These are phyloP conservation scores for Acleris emargana DNA, from an alignment of 2,888 invertebrate genomes.

Conservation along the genomic window DNA sequence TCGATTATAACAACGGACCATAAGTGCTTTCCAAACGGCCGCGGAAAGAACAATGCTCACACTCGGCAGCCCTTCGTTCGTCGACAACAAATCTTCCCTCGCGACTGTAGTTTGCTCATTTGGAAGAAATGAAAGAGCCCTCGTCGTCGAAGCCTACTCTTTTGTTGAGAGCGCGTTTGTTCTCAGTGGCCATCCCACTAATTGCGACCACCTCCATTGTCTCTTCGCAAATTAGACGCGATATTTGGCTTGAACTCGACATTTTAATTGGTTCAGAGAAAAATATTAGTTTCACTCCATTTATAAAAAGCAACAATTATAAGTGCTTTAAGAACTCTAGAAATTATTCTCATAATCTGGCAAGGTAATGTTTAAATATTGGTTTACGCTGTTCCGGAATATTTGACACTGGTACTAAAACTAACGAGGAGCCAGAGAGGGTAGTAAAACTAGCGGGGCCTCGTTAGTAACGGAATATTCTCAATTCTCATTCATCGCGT, in stretches of 20 bases:
- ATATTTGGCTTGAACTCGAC: constrained; percentile 66
- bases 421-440: too few species aligned
- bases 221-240: constrained; percentile 73
- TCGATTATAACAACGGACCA: constrained; percentile 72
- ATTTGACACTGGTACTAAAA: not conserved
- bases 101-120: constrained; percentile 80
- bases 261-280: constrained; percentile 39
- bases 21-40: constrained; percentile 76
- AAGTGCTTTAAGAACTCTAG: not conserved
- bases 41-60: constrained; percentile 71
- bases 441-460: not conserved
- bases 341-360: too few species aligned
- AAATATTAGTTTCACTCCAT: constrained; percentile 26
- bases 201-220: constrained; percentile 81
- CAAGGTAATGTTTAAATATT: too few species aligned
- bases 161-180: constrained; percentile 79
- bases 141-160: constrained; percentile 67
- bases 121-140: constrained; percentile 80
- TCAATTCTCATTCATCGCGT: constrained; percentile 28
- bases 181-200: constrained; percentile 81
- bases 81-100: constrained; percentile 77
- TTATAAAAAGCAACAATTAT: constrained; percentile 17
- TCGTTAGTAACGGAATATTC: constrained; percentile 27
- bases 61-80: constrained; percentile 72
- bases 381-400: too few species aligned